Conservation (phyloP, 2,113 vertebrate genomes). For the Pterocles orientalis region DNA sequence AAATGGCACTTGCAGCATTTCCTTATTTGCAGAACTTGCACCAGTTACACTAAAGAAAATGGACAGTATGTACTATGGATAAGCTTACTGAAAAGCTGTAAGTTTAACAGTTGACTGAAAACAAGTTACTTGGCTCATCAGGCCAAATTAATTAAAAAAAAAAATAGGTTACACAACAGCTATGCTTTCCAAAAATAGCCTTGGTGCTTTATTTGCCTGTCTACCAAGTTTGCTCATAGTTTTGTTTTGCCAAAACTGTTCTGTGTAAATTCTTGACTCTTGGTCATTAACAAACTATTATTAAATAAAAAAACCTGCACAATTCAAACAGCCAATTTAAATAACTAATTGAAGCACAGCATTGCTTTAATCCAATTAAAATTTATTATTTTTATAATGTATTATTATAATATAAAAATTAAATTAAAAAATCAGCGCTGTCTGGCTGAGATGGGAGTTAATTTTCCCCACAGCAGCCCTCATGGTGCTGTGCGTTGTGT, state of each 20-base stretch:
- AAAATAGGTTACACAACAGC: background rate
- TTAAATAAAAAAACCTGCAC: background rate
- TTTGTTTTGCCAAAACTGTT: background rate
- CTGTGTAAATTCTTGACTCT: background rate
- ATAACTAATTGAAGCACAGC: background rate
- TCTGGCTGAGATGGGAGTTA: too few relatives aligned
- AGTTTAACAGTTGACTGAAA: background rate
- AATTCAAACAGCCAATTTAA: background rate
- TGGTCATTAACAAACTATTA: background rate
- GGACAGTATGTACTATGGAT: background rate
- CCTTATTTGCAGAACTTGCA: background rate
- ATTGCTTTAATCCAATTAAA: background rate
- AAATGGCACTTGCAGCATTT: background rate
- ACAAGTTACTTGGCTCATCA: background rate
- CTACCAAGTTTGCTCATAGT: background rate
- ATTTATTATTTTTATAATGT: too few relatives aligned
- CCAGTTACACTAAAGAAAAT: background rate
- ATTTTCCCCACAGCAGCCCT: too few relatives aligned
- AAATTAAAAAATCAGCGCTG: background rate
- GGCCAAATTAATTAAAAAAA: background rate
- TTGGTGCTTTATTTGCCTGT: background rate
- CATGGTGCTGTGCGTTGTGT: too few relatives aligned
- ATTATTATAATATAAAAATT: too few relatives aligned
- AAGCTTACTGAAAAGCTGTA: background rate
- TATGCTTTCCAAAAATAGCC: background rate